phyloP scores from a whole-genome alignment of 1,140 invertebrate species.

The Artemia franciscana region DNA sequence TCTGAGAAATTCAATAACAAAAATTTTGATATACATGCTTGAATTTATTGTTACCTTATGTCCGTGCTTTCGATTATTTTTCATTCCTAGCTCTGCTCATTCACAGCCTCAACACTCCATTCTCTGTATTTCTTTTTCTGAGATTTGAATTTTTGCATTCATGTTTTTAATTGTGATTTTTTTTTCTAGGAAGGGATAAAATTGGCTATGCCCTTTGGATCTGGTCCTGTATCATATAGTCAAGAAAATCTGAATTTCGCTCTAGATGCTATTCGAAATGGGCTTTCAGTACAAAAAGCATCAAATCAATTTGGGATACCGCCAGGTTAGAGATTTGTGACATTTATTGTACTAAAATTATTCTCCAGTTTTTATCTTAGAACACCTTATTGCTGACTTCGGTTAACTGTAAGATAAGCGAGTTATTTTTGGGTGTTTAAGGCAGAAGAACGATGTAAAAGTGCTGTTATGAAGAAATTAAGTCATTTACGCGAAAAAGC shows the following conservation, averaged over 20 bases:
- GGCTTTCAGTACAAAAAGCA: conserved; percentile 60
- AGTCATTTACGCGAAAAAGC: too few relatives aligned
- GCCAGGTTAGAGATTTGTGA: conserved; percentile 24
- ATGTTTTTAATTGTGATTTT: not conserved
- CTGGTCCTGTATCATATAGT: conserved; percentile 66
- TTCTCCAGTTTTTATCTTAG: too few relatives aligned
- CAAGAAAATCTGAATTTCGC: conserved; percentile 56
- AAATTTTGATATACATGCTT: too few relatives aligned
- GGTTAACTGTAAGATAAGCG: too few relatives aligned
- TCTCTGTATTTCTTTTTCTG: not conserved
- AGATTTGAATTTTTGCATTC: not conserved
- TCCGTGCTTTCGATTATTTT: too few relatives aligned
- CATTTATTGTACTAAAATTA: too few relatives aligned
- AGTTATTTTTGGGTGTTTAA: too few relatives aligned
- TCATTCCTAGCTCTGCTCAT: conserved; percentile 2
- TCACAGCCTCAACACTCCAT: not conserved
- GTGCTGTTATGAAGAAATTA: too few relatives aligned
- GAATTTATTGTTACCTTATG: too few relatives aligned
- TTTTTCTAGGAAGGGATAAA: conserved; percentile 42
- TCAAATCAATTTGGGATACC: conserved; percentile 63
- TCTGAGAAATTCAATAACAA: too few relatives aligned
- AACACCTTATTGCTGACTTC: too few relatives aligned
- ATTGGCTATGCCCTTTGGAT: conserved; percentile 61
- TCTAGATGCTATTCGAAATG: conserved; percentile 51
- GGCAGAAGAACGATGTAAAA: too few relatives aligned